These are phyloP conservation scores for Drosophila helvetica DNA, from an alignment of 2,888 invertebrate species.

Conservation along the genomic window DNA sequence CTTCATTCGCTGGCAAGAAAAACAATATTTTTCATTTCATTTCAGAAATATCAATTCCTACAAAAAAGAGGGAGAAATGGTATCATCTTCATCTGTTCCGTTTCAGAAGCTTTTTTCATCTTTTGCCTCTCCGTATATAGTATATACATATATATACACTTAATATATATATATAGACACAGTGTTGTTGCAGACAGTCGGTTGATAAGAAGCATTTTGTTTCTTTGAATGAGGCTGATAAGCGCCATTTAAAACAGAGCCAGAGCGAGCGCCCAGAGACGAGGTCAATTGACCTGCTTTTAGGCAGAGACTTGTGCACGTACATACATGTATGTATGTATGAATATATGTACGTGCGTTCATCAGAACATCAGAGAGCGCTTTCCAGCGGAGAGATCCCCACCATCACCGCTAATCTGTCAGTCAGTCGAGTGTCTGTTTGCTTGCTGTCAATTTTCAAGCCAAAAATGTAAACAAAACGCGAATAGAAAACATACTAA, in stretches of 20 bases:
- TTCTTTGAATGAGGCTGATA: slow-evolving; percentile 70
- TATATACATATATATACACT: background rate
- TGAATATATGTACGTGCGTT: slow-evolving; percentile 34
- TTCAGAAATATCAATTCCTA: slow-evolving; percentile 14
- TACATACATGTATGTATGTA: too few species aligned
- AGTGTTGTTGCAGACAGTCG: slow-evolving; percentile 56
- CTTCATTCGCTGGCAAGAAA: slow-evolving; percentile 1
- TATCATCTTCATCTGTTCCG: slow-evolving; percentile 17
- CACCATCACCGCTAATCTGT: slow-evolving; percentile 28
- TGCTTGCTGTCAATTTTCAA: slow-evolving; percentile 64
- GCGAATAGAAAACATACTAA: slow-evolving; percentile 35
- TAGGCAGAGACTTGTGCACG: slow-evolving; percentile 61
- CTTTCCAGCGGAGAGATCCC: slow-evolving; percentile 41
- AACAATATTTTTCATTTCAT: slow-evolving; percentile 13
- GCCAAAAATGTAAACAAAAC: slow-evolving; percentile 66
- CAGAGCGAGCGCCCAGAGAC: slow-evolving; percentile 29
- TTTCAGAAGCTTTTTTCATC: slow-evolving; percentile 22
- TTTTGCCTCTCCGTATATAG: slow-evolving; percentile 22
- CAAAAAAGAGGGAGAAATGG: slow-evolving; percentile 14
- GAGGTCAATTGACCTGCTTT: slow-evolving; percentile 80
- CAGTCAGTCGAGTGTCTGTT: slow-evolving; percentile 24
- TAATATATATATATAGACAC: slow-evolving; percentile 1
- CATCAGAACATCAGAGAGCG: slow-evolving; percentile 54
- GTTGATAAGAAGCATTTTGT: slow-evolving; percentile 72
- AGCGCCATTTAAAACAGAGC: slow-evolving; percentile 63